phyloP scores from a whole-genome alignment of 2,888 invertebrate genomes.

The Sinhomidia bicolor region DNA sequence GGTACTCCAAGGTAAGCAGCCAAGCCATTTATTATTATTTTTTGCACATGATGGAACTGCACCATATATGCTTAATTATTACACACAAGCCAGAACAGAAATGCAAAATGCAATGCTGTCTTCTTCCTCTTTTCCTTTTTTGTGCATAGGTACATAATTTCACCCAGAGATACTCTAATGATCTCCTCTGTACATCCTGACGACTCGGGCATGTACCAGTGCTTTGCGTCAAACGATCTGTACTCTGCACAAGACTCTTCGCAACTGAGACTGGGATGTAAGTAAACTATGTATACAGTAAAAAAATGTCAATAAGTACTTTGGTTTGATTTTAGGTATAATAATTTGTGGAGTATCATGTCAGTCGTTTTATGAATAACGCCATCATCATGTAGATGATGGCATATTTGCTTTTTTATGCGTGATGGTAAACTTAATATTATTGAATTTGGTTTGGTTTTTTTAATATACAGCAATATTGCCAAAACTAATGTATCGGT shows the following conservation, averaged over 20 bases:
- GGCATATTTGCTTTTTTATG: too few relatives aligned
- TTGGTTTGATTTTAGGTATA: too few relatives aligned
- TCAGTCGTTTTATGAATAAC: too few relatives aligned
- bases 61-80: neutral
- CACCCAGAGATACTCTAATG: slow-evolving; percentile 80
- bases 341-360: too few relatives aligned
- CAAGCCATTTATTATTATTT: neutral
- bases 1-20: slow-evolving; percentile 60
- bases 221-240: slow-evolving; percentile 91
- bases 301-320: too few relatives aligned
- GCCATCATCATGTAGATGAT: too few relatives aligned
- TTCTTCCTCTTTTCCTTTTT: slow-evolving; percentile 1
- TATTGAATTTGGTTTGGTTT: neutral
- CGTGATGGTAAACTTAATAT: neutral
- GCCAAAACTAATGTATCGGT: slow-evolving; percentile 94
- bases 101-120: neutral
- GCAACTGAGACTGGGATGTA: slow-evolving; percentile 91
- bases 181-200: slow-evolving; percentile 86
- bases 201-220: slow-evolving; percentile 95
- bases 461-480: slow-evolving; percentile 87
- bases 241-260: slow-evolving; percentile 90
- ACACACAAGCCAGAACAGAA: too few relatives aligned
- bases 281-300: slow-evolving; percentile 81
- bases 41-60: neutral
- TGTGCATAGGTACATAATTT: slow-evolving; percentile 71